Percentiles rank a stretch among this genome's conserved stretches.
phyloP scores from a whole-genome alignment of 2,888 invertebrate species.

The Sinhomidia bicolor region DNA sequence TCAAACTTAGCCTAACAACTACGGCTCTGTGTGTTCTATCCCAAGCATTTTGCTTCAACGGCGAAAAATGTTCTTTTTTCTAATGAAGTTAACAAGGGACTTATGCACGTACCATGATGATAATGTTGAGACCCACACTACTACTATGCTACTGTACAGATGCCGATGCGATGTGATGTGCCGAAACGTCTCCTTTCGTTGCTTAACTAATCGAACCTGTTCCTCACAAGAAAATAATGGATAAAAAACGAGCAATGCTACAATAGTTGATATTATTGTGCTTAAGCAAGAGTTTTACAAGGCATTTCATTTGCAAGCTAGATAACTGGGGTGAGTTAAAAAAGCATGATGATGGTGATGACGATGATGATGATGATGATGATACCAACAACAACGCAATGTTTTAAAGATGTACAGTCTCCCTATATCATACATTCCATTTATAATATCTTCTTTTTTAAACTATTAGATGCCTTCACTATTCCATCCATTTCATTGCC shows the following conservation, averaged over 20 bases:
- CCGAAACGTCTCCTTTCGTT: slow-evolving; percentile 33
- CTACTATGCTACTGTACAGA: not conserved
- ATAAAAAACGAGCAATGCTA: not conserved
- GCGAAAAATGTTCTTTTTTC: not conserved
- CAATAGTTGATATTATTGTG: not conserved
- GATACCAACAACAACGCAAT: not conserved
- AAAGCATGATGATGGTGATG: slow-evolving; percentile 29
- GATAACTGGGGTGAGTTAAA: not conserved
- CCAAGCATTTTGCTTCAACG: slow-evolving; percentile 12
- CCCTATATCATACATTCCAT: slow-evolving; percentile 20
- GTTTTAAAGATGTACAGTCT: slow-evolving; percentile 1
- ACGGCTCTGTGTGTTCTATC: not conserved
- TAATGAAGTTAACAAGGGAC: slow-evolving; percentile 1
- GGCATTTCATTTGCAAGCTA: slow-evolving; percentile 18
- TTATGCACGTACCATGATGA: slow-evolving; percentile 1
- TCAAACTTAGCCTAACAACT: slow-evolving; percentile 21
- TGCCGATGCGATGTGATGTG: slow-evolving; percentile 26
- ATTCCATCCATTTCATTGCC: not conserved
- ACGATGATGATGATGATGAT: slow-evolving; percentile 32
- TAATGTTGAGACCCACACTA: not conserved
- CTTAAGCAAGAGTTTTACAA: slow-evolving; percentile 28
- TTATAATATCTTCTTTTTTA: slow-evolving; percentile 19
- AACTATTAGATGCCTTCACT: slow-evolving; percentile 11
- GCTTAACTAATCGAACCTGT: slow-evolving; percentile 16
- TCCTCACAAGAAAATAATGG: slow-evolving; percentile 23